phyloP scores from a whole-genome alignment of 1,140 invertebrate genomes.

The Caenorhabditis remanei region DNA sequence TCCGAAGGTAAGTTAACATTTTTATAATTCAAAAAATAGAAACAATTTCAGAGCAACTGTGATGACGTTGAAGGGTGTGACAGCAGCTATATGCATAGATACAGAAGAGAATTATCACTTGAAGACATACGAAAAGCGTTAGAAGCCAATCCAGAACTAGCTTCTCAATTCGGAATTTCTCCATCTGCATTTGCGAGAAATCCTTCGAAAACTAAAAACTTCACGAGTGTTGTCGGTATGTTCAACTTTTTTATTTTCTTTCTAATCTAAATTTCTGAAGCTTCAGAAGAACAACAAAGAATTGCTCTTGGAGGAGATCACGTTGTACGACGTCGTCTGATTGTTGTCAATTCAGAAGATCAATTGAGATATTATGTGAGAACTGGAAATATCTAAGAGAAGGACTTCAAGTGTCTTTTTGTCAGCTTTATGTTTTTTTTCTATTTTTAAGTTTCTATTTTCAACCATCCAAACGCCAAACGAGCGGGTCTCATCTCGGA shows the following conservation, averaged over 20 bases:
- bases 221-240: slow-evolving; percentile 24
- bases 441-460: neutral
- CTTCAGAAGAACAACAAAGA: slow-evolving; percentile 72
- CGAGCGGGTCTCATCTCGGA: slow-evolving; percentile 16
- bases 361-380: slow-evolving; percentile 76
- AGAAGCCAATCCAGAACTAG: slow-evolving; percentile 73
- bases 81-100: slow-evolving; percentile 51
- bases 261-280: neutral
- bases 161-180: slow-evolving; percentile 71
- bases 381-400: slow-evolving; percentile 70
- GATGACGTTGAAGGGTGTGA: slow-evolving; percentile 63
- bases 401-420: neutral
- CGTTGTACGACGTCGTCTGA: slow-evolving; percentile 72
- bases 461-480: slow-evolving; percentile 36
- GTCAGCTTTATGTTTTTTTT: slow-evolving; percentile 23
- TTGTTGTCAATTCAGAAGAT: slow-evolving; percentile 77
- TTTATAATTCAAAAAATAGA: neutral
- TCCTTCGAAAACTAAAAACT: slow-evolving; percentile 57
- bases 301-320: slow-evolving; percentile 75
- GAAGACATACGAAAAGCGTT: slow-evolving; percentile 74
- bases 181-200: slow-evolving; percentile 48
- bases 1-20: slow-evolving; percentile 61
- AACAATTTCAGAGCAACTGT: slow-evolving; percentile 48
- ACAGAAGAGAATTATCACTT: slow-evolving; percentile 72
- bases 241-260: neutral